Conservation (phyloP, 2,113 vertebrate genomes). For the Crotalus helleri region DNA sequence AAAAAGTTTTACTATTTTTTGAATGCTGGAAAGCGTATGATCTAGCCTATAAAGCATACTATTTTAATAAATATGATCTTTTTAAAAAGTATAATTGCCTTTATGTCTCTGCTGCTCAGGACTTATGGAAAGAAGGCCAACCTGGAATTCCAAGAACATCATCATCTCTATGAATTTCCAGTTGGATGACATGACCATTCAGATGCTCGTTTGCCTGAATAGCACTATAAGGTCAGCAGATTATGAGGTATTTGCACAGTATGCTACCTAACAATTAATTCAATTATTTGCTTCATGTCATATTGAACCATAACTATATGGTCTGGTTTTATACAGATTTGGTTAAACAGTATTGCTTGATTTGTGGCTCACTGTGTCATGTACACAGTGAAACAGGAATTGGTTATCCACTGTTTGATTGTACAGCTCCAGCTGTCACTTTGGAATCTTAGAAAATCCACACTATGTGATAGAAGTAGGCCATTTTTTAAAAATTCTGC, state of each 20-base stretch:
- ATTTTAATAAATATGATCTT: background rate
- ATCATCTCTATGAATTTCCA: background rate
- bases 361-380: background rate
- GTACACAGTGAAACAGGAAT: background rate
- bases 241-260: background rate
- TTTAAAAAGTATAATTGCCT: background rate
- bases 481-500: background rate
- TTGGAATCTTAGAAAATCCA: background rate
- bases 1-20: background rate
- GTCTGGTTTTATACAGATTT: background rate
- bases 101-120: background rate
- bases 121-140: background rate
- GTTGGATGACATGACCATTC: background rate
- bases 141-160: background rate
- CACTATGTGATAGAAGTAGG: background rate
- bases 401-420: background rate
- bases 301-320: background rate
- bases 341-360: background rate
- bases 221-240: background rate
- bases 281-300: background rate
- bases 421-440: background rate
- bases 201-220: background rate
- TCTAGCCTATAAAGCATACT: background rate
- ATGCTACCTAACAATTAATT: background rate
- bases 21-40: background rate